phyloP scores from a whole-genome alignment of 2,113 vertebrate genomes.

The Chitala chitala region DNA sequence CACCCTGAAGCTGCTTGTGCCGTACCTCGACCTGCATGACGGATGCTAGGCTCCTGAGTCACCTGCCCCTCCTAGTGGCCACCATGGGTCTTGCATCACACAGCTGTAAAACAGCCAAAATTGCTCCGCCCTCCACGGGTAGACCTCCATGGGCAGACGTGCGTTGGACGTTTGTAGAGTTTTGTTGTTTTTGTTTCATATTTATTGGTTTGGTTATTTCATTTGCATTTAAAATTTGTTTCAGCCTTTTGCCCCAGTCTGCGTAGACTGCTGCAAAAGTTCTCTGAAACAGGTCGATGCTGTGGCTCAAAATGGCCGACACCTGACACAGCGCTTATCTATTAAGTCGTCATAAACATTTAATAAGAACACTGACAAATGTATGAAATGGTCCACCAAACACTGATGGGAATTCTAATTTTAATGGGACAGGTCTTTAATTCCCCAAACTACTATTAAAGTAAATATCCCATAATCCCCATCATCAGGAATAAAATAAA shows the following conservation, averaged over 20 bases:
- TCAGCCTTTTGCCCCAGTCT: background rate
- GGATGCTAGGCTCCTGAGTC: conserved; percentile 19
- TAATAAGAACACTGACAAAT: too few species aligned
- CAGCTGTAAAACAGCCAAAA: conserved; percentile 34
- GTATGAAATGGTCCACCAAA: too few species aligned
- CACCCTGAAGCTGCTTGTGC: conserved; percentile 24
- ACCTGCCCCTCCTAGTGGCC: conserved; percentile 13
- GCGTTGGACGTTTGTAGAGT: conserved; percentile 31
- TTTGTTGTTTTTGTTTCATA: conserved; percentile 9
- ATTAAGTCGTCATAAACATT: too few species aligned
- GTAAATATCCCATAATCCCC: too few species aligned
- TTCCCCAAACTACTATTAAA: background rate
- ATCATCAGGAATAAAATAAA: background rate
- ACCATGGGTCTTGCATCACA: conserved; percentile 15
- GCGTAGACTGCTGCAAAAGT: conserved; percentile 3
- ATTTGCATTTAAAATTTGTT: conserved; percentile 18
- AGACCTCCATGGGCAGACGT: conserved; percentile 7
- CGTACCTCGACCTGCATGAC: conserved; percentile 41
- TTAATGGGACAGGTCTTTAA: background rate
- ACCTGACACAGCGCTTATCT: background rate
- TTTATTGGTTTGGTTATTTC: background rate
- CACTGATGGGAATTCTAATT: background rate
- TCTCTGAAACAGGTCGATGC: conserved; percentile 16
- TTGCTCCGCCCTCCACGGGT: conserved; percentile 3
- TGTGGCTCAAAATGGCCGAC: conserved; percentile 32